Conservation (phyloP, 2,113 vertebrate species). For the Corynorhinus townsendii region DNA sequence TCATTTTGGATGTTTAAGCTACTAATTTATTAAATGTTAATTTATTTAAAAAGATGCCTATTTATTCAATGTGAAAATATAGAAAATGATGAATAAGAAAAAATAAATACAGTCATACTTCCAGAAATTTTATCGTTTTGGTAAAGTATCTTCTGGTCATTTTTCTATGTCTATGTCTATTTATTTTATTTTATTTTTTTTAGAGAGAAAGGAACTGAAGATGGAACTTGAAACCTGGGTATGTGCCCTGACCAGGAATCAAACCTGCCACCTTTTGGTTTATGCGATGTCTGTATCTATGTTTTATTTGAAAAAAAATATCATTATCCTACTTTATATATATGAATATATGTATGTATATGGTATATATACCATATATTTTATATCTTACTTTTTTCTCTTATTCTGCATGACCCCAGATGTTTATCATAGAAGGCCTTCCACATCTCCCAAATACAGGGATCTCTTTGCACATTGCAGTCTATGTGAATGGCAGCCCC, state of each 20-base stretch:
- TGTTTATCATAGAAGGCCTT: background rate
- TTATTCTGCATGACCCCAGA: background rate
- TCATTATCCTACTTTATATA: background rate
- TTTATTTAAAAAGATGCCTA: background rate
- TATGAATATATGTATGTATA: background rate
- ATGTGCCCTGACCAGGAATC: background rate
- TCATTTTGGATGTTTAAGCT: background rate
- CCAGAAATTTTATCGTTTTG: constrained; percentile 24
- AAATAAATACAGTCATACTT: background rate
- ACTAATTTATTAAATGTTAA: constrained; percentile 2
- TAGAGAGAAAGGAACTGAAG: background rate
- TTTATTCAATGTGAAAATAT: constrained; percentile 19
- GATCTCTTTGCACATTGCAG: background rate
- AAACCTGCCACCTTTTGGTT: background rate
- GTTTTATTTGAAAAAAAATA: background rate
- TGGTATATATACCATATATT: background rate
- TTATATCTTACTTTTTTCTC: background rate
- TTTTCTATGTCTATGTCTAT: background rate
- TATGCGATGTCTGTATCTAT: background rate
- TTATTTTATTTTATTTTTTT: background rate
- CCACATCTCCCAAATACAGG: background rate
- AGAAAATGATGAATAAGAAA: background rate
- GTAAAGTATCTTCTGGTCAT: background rate
- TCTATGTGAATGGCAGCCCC: background rate
- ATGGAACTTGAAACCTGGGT: too few relatives aligned